phyloP scores from a whole-genome alignment of 2,888 invertebrate genomes.

The Minunthozetes semirufus region DNA sequence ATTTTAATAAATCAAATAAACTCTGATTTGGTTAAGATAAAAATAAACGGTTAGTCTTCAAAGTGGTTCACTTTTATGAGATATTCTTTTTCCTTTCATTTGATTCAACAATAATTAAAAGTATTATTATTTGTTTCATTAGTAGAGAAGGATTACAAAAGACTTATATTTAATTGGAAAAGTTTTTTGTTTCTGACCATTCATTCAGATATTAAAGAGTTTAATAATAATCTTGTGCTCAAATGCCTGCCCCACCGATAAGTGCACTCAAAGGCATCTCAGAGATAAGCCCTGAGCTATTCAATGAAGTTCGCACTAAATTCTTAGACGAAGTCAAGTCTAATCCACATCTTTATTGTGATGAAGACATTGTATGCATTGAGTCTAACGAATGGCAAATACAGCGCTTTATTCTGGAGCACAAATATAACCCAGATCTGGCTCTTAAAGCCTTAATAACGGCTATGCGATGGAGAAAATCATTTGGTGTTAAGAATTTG shows the following conservation, averaged over 20 bases:
- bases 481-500: conserved; percentile 15
- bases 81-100: no score
- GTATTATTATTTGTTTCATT: no score
- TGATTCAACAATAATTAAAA: no score
- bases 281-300: conserved; percentile 15
- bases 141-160: no score
- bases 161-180: no score
- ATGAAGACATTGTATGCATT: conserved; percentile 30
- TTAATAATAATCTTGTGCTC: neutral
- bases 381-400: conserved; percentile 35
- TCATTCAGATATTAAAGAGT: neutral
- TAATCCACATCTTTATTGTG: conserved; percentile 21
- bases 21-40: no score
- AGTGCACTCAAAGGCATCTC: conserved; percentile 26
- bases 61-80: no score
- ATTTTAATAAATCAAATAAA: no score
- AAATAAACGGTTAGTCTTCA: no score
- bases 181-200: neutral
- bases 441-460: conserved; percentile 22
- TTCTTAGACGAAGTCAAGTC: conserved; percentile 30
- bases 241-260: conserved; percentile 34
- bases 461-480: conserved; percentile 33
- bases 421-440: conserved; percentile 22
- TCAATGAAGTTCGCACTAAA: conserved; percentile 19
- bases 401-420: conserved; percentile 33